Evolutionary conservation across 2,888 invertebrate genomes (phyloP).

Genomic region (Polydrusus cervinus): DNA sequence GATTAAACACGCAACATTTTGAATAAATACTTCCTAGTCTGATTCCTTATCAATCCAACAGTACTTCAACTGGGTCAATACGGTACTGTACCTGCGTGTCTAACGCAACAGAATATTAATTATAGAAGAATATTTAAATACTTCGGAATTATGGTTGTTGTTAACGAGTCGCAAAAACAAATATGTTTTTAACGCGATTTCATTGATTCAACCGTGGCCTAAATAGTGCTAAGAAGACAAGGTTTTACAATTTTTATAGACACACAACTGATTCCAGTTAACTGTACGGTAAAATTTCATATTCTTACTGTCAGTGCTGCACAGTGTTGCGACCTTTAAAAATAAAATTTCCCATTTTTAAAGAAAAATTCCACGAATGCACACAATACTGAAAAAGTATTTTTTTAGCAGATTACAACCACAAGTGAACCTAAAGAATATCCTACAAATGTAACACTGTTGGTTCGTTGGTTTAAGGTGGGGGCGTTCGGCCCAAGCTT

Average conservation of each 20-base stretch:
- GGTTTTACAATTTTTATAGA: background rate
- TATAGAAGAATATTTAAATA: constrained; percentile 4
- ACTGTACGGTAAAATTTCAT: too few species aligned
- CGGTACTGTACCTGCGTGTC: constrained; percentile 27
- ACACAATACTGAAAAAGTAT: too few species aligned
- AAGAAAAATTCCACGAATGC: too few species aligned
- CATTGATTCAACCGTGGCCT: constrained; percentile 13
- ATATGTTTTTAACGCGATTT: constrained; percentile 14
- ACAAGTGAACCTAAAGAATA: too few species aligned
- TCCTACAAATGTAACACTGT: too few species aligned
- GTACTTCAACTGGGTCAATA: constrained; percentile 34
- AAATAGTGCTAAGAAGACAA: background rate
- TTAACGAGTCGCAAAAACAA: constrained; percentile 24
- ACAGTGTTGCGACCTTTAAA: too few species aligned
- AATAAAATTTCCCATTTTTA: too few species aligned
- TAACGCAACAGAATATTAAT: constrained; percentile 20
- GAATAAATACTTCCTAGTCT: background rate
- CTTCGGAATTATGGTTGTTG: constrained; percentile 1
- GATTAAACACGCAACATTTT: background rate
- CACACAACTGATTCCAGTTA: too few species aligned
- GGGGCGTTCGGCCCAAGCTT: too few species aligned
- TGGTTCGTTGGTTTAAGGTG: too few species aligned
- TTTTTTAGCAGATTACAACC: too few species aligned
- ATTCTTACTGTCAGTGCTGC: too few species aligned
- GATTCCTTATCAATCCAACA: constrained; percentile 19